A percentile compares a stretch with the other conserved stretches of the same genome.
Conservation (phyloP, 2,797 vertebrate species). For the Anomalospiza imberbis region DNA sequence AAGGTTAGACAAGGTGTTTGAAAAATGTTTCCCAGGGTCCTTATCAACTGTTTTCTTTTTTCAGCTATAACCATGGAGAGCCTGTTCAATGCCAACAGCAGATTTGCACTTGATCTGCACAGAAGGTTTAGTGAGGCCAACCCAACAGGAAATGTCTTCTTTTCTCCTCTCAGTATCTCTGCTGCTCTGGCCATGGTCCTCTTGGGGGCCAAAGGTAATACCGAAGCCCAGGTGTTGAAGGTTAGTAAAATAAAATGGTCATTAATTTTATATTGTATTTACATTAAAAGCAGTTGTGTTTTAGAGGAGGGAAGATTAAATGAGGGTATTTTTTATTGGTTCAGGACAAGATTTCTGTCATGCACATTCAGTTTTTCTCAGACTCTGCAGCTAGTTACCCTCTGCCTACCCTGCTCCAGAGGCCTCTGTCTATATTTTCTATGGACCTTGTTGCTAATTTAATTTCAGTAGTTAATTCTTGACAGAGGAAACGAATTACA, state of each 20-base stretch:
- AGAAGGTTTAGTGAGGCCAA: constrained; percentile 67
- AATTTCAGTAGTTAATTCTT: neutral
- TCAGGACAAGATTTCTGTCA: neutral
- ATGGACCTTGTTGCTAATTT: neutral
- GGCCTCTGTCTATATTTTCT: neutral
- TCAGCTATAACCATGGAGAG: constrained; percentile 76
- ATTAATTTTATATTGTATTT: neutral
- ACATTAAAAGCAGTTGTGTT: neutral
- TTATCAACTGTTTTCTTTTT: constrained; percentile 27
- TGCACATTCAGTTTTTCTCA: neutral
- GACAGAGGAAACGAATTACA: neutral
- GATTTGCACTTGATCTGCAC: constrained; percentile 85
- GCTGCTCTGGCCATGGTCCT: constrained; percentile 87
- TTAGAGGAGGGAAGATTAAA: neutral
- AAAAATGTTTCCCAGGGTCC: neutral
- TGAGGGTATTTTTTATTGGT: neutral
- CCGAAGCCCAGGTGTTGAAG: constrained; percentile 82
- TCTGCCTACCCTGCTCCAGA: neutral
- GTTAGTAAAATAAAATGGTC: constrained; percentile 62
- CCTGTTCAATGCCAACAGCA: constrained; percentile 76
- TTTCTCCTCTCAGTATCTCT: constrained; percentile 87
- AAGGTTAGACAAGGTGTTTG: neutral
- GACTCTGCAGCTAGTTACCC: neutral
- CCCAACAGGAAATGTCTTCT: constrained; percentile 79
- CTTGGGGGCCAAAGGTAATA: constrained; percentile 81